Conservation (phyloP, 2,113 vertebrate species). For the Gallinago jamesoni region DNA sequence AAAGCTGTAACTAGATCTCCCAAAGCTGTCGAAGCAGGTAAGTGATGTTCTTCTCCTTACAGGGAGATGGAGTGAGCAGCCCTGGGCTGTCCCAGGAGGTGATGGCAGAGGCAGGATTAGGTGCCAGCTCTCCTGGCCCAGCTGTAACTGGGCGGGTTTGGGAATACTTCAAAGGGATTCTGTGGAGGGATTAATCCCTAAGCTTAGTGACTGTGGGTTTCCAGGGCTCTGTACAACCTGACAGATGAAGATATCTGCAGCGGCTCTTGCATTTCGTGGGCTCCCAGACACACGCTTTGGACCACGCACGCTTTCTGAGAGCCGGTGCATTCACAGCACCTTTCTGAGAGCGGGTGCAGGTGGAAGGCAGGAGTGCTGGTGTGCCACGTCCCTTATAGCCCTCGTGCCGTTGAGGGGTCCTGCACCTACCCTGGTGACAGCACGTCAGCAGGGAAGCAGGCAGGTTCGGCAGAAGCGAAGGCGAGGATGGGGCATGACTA, state of each 20-base stretch:
- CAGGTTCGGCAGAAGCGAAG: neutral
- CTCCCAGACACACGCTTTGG: neutral
- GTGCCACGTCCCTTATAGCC: neutral
- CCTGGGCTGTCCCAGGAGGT: neutral
- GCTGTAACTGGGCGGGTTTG: neutral
- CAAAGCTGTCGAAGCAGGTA: neutral
- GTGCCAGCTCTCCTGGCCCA: neutral
- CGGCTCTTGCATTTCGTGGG: neutral
- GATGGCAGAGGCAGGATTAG: neutral
- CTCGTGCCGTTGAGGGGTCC: neutral
- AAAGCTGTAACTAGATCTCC: neutral
- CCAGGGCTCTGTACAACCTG: neutral
- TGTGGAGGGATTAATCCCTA: neutral
- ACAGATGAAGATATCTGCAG: neutral
- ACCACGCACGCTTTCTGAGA: neutral
- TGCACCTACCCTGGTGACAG: rapidly evolving
- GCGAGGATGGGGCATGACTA: neutral
- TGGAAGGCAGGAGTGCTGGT: neutral
- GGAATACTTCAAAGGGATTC: neutral
- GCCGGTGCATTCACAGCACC: neutral
- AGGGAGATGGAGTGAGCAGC: neutral
- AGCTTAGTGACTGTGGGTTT: neutral
- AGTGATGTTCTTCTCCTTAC: neutral
- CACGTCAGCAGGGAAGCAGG: neutral
- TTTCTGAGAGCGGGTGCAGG: neutral